A percentile compares a stretch with the other conserved stretches of the same genome.
Conservation (phyloP, 2,113 vertebrate genomes). For the Poeciliopsis turrubarensis region DNA sequence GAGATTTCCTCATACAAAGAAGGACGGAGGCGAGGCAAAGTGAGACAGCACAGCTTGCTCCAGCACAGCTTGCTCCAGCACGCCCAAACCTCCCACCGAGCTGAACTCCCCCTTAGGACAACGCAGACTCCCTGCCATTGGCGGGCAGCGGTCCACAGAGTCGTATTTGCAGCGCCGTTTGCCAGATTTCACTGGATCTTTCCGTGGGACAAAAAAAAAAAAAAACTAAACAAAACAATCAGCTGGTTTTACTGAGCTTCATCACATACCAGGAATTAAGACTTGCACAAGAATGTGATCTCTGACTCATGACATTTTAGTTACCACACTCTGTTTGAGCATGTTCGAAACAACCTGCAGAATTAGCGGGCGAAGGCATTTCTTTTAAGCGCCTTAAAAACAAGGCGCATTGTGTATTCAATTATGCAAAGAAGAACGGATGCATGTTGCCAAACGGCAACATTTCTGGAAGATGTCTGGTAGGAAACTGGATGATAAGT, state of each 20-base stretch:
- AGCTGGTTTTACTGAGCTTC: not conserved
- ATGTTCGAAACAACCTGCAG: not conserved
- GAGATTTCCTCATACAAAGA: not conserved
- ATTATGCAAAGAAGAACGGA: too few relatives aligned
- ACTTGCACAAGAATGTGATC: not conserved
- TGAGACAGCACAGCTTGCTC: constrained; percentile 38
- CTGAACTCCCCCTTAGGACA: constrained; percentile 32
- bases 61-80: constrained; percentile 62
- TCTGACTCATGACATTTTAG: not conserved
- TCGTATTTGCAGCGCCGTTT: not conserved
- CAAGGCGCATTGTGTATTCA: too few relatives aligned
- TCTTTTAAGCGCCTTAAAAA: too few relatives aligned
- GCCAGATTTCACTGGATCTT: not conserved
- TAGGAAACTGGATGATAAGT: too few relatives aligned
- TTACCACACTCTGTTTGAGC: not conserved
- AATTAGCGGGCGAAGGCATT: not conserved
- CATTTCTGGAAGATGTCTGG: too few relatives aligned
- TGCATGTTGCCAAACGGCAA: too few relatives aligned
- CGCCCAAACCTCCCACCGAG: constrained; percentile 34
- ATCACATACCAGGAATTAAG: not conserved
- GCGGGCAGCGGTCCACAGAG: not conserved
- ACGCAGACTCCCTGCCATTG: constrained; percentile 7
- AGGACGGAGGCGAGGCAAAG: constrained; percentile 18
- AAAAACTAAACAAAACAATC: not conserved
- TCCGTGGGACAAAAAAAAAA: not conserved